Conservation (phyloP, 1,140 invertebrate species). For the Acromyrmex echinatior region DNA sequence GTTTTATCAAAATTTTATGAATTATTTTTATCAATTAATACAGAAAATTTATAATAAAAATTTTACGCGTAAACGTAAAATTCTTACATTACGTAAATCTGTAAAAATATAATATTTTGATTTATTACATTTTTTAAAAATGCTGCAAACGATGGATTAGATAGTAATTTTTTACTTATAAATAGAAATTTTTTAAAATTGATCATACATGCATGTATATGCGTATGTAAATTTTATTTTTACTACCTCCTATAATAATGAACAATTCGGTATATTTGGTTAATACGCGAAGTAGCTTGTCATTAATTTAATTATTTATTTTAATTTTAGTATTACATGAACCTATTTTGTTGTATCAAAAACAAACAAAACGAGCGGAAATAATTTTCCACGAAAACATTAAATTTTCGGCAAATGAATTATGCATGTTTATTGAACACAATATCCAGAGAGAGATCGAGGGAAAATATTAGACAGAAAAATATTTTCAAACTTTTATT, state of each 20-base stretch:
- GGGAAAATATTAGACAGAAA: not conserved
- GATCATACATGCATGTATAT: not conserved
- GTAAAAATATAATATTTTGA: not conserved
- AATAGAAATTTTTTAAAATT: not conserved
- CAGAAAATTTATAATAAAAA: not conserved
- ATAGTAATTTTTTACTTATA: not conserved
- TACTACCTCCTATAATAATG: not conserved
- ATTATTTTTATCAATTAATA: too few relatives aligned
- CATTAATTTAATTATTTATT: conserved; percentile 26
- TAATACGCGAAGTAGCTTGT: not conserved
- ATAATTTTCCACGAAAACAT: not conserved
- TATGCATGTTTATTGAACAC: not conserved
- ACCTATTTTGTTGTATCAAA: conserved; percentile 9
- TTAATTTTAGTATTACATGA: conserved; percentile 9
- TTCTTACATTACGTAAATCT: not conserved
- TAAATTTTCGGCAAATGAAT: not conserved
- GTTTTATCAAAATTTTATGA: not conserved
- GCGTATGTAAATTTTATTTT: not conserved
- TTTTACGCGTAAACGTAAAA: not conserved
- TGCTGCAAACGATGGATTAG: too few relatives aligned
- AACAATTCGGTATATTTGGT: conserved; percentile 12
- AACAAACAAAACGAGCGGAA: not conserved
- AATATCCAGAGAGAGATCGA: not conserved
- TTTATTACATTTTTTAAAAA: not conserved
- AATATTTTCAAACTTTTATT: not conserved